Conservation (phyloP, 2,113 vertebrate species). For the Entomyzon cyanotis region DNA sequence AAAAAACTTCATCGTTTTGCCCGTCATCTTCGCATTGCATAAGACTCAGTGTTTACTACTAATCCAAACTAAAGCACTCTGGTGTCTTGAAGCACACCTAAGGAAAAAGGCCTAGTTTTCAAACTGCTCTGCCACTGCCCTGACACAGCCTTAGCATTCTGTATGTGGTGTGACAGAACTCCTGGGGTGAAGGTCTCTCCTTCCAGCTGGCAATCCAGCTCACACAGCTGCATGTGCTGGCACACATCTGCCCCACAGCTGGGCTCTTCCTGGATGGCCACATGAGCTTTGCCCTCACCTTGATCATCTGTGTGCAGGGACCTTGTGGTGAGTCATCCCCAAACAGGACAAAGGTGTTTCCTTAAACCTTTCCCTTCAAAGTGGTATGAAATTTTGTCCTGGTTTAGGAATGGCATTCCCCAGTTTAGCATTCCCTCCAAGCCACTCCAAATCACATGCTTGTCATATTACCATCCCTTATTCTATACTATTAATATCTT, state of each 20-base stretch:
- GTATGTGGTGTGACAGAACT: rapidly evolving
- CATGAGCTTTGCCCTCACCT: neutral
- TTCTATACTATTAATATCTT: neutral
- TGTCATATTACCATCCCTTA: neutral
- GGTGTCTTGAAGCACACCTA: neutral
- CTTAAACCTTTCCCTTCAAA: neutral
- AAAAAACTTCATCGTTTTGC: neutral
- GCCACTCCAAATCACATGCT: neutral
- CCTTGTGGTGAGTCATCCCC: neutral
- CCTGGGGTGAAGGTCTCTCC: rapidly evolving
- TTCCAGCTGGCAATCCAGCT: rapidly evolving
- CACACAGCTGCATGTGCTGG: neutral
- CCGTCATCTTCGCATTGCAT: neutral
- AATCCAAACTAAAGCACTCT: neutral
- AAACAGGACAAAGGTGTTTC: neutral
- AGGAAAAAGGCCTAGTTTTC: neutral
- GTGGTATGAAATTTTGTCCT: neutral
- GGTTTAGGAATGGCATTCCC: neutral
- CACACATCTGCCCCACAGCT: neutral
- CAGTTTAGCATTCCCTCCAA: neutral
- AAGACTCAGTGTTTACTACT: neutral
- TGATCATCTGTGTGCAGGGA: neutral
- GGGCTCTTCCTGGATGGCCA: neutral
- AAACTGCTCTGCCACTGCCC: neutral
- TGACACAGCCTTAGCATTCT: neutral